Percentiles rank a stretch among this genome's conserved stretches.
Conservation (phyloP, 2,888 invertebrate species). For the Parthenolecanium corni region DNA sequence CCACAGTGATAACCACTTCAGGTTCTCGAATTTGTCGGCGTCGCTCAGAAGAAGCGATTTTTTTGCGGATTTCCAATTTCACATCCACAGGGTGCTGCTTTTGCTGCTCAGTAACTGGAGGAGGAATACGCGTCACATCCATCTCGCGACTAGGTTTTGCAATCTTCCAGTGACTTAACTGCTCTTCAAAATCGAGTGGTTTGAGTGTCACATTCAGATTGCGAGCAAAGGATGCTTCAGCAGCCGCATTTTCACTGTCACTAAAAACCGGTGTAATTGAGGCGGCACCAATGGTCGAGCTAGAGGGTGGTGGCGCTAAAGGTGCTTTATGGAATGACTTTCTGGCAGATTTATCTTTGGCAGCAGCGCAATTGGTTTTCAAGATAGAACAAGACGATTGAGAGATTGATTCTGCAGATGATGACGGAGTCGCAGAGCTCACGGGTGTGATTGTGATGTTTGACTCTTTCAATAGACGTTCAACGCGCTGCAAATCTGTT, state of each 20-base stretch:
- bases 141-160: background rate
- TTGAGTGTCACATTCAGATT: background rate
- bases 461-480: conserved; percentile 31
- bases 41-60: conserved; percentile 21
- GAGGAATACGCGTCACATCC: background rate
- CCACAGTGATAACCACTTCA: background rate
- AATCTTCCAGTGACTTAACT: background rate
- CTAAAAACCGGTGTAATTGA: background rate
- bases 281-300: background rate
- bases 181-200: background rate
- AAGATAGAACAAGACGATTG: background rate
- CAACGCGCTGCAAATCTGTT: conserved; percentile 25
- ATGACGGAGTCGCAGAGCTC: too few relatives aligned
- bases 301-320: background rate
- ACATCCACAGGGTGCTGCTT: conserved; percentile 13
- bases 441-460: conserved; percentile 32
- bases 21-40: background rate
- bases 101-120: background rate
- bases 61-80: conserved; percentile 31
- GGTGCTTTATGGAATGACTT: background rate
- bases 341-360: background rate
- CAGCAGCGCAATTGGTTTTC: background rate
- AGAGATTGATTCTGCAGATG: background rate
- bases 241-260: background rate
- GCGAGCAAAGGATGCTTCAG: background rate